These are phyloP conservation scores for Pocillopora damicornis DNA, from an alignment of 64 coral and sea anemone species.

Conservation along the genomic window DNA sequence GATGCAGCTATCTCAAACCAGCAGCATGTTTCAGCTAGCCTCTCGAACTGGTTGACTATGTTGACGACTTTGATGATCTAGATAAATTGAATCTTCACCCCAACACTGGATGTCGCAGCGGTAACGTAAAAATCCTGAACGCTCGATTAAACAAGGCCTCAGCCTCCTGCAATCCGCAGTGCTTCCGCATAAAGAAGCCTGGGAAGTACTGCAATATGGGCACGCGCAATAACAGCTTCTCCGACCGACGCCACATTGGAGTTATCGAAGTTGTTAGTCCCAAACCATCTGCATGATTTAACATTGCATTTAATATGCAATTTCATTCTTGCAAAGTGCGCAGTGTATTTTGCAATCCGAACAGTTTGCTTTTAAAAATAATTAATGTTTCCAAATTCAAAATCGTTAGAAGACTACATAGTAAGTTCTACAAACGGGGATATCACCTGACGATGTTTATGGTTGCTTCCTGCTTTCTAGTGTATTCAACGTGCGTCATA, in stretches of 20 bases:
- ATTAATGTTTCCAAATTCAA: too few species aligned
- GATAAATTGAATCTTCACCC: slow-evolving; percentile 5
- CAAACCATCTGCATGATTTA: not conserved
- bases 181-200: slow-evolving; percentile 38
- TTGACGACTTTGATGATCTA: not conserved
- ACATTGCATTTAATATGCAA: not conserved
- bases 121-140: not conserved
- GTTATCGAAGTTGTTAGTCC: not conserved
- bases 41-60: slow-evolving; percentile 25
- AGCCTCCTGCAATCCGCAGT: slow-evolving; percentile 32
- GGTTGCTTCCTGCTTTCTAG: too few species aligned
- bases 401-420: too few species aligned
- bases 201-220: slow-evolving; percentile 42
- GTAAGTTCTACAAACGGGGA: too few species aligned
- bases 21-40: slow-evolving; percentile 13
- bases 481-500: too few species aligned
- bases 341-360: too few species aligned
- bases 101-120: slow-evolving; percentile 12
- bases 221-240: slow-evolving; percentile 46
- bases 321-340: too few species aligned
- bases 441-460: too few species aligned
- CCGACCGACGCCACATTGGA: slow-evolving; percentile 39
- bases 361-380: too few species aligned
- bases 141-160: slow-evolving; percentile 4
- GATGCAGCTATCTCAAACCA: slow-evolving; percentile 19